Evolutionary conservation across 2,888 invertebrate genomes (phyloP), one percentile per base, ranked within the genome.

Genomic region (Sesamia inferens): DNA sequence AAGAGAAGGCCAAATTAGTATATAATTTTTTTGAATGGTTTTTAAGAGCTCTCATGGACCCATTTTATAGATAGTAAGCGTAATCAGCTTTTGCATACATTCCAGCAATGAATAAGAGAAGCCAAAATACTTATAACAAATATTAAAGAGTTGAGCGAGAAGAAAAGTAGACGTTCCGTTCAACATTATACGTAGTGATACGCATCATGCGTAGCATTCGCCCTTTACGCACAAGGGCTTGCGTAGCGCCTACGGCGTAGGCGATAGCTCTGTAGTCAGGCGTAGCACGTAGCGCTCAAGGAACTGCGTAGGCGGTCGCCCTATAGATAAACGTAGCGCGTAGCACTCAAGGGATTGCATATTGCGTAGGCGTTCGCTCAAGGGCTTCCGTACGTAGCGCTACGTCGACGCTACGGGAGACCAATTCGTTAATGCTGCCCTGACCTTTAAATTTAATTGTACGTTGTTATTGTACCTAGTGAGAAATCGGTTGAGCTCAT

Each of bases 221-320:
- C 24, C 7, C 11, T 39, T 14, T n/a, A 42, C 0, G 13, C n/a
- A 24, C 14, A 57, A 74, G 76, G n/a, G 57, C 39, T 47, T n/a
- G 24, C 13, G 42, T 64, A 55, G 31, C n/a, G 14, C 31, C 54
- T 70, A 71, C 31, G 54, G 70, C n/a, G 16, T 44, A 70, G 14
- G n/a, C 22, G n/a, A 13, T 24, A 4, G 24, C 47, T 7, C 13
- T 64, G 13, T 19, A 19, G 42, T n/a, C n/a, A 11, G 11, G 4
- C n/a, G 69, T 42, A 14, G 51, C 48, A n/a, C 70, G 70, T 44
- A 70, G n/a, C 44, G 16, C 16, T 24, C 8, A 54, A 54, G 54
- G 44, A 54, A n/a, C 55, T 24, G 48, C 59, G 74, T 51, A 76
- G 65, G 55, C 67, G n/a, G 13, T 47, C 13, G 24, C 5, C 14